phyloP scores from a whole-genome alignment of 2,888 invertebrate species.

The Trissonchulus latispiculum region DNA sequence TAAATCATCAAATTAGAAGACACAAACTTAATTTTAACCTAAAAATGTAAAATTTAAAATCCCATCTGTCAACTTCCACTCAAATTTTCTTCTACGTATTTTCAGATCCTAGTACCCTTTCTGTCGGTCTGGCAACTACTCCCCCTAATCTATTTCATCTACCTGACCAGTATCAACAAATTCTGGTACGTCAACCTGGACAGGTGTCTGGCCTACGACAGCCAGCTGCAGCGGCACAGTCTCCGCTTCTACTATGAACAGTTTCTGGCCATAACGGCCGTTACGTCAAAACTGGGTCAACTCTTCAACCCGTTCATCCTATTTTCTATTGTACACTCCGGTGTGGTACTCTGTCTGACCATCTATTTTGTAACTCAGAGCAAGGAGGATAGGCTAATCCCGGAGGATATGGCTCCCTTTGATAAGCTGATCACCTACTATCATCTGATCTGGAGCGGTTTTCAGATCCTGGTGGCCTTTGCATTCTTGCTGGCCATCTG shows the following conservation, averaged over 20 bases:
- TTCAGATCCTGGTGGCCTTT: background rate
- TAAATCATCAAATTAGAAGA: too few species aligned
- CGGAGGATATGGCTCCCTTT: background rate
- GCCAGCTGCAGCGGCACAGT: background rate
- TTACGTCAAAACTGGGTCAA: background rate
- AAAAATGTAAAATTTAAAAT: too few species aligned
- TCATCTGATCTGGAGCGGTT: constrained; percentile 1
- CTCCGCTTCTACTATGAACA: constrained; percentile 5
- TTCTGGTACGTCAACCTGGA: constrained; percentile 4
- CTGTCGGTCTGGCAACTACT: constrained; percentile 7
- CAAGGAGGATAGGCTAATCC: background rate
- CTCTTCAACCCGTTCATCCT: constrained; percentile 6
- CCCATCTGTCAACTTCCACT: too few species aligned
- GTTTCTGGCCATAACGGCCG: background rate
- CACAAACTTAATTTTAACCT: too few species aligned
- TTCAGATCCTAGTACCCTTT: background rate
- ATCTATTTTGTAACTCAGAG: constrained; percentile 2
- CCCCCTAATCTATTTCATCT: constrained; percentile 1
- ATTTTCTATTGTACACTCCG: background rate
- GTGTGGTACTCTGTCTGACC: background rate
- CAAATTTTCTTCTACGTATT: too few species aligned
- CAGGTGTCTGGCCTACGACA: background rate
- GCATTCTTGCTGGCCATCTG: background rate
- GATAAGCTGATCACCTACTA: background rate
- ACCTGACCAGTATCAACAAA: background rate